Base-by-base conservation (phyloP, 1,140 invertebrate genomes). In the Dreissena rostriformis region DNA sequence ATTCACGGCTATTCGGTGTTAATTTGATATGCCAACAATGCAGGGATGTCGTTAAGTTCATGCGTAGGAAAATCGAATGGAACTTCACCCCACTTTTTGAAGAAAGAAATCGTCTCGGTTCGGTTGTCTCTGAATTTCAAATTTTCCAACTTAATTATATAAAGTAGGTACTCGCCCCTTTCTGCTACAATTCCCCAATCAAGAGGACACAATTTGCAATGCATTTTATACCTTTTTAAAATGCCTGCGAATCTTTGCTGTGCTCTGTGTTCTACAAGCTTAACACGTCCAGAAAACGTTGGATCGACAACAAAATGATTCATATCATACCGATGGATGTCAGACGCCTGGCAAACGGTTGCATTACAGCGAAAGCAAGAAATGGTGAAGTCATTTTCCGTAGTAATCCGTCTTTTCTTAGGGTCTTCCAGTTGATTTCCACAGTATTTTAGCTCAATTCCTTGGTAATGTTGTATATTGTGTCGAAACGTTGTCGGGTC, bases 131-230 rank as follows among this genome's bases (percentile, higher is more conserved):
- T 19, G 57, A 74, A 61, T 28, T 74, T 74, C 19, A 74, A 28
- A 17, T 15, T 26, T 71, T 49, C 49, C 51, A 82, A n/a, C 53
- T 82, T 82, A 17, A 82, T 14, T 39, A 65, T 49, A 10, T 15
- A 73, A 51, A 61, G 61, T 17, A 61, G 24, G 14, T 65, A 0
- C 12, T 26, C 55, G 28, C 65, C 53, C 11, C 71, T 73, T 19
- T 57, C 70, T 15, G 39, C 39, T 22, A 73, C 51, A 11, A 73
- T 24, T 26, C 79, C 79, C 79, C 79, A 82, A 55, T 82, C 79
- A 15, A 63, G 61, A 1, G 53, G 53, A 28, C 79, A 82, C 0
- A n/a, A 65, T 65, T 82, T 63, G 49, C 79, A 82, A 65, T 24
- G 52, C 70, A 82, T 82, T 55, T 82, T 82, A 49, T 72, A 72